Evolutionary conservation across 2,888 invertebrate genomes (phyloP).

Genomic region (Drosophila nr. perissopoda): DNA sequence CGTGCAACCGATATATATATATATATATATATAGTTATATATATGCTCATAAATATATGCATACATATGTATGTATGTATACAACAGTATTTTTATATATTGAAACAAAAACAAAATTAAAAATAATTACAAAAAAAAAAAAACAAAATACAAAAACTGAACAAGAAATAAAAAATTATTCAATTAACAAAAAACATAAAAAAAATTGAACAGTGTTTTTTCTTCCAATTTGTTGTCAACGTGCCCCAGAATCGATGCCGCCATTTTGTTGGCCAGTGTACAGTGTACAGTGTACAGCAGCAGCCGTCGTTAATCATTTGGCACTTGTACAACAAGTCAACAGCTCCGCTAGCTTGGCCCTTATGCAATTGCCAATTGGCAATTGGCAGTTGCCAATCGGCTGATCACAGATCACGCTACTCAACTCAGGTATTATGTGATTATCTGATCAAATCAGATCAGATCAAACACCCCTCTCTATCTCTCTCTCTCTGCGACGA

Average conservation of each 20-base stretch:
- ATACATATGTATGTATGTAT: constrained; percentile 33
- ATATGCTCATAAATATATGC: constrained; percentile 32
- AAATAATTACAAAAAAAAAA: constrained; percentile 37
- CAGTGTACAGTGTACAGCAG: constrained; percentile 2
- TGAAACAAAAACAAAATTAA: constrained; percentile 27
- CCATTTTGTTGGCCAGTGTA: constrained; percentile 30
- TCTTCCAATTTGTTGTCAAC: background rate
- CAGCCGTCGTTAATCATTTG: constrained; percentile 41
- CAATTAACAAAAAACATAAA: constrained; percentile 64
- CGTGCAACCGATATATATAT: constrained; percentile 30
- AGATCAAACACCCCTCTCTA: constrained; percentile 7
- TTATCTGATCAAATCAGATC: constrained; percentile 52
- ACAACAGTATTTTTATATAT: constrained; percentile 75
- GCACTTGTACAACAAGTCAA: constrained; percentile 36
- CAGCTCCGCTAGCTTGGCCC: constrained; percentile 29
- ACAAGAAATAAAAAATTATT: constrained; percentile 64
- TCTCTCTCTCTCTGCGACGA: background rate
- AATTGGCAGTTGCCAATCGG: constrained; percentile 46
- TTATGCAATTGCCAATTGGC: constrained; percentile 61
- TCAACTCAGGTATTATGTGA: constrained; percentile 54
- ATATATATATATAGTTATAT: constrained; percentile 15
- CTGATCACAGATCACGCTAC: constrained; percentile 59
- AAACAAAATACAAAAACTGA: constrained; percentile 41
- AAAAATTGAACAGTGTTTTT: constrained; percentile 40
- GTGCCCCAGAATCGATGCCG: background rate